Evolutionary conservation across 2,113 vertebrate genomes (phyloP), one percentile per base, ranked within the genome.

Genomic region (Chaenocephalus aceratus): DNA sequence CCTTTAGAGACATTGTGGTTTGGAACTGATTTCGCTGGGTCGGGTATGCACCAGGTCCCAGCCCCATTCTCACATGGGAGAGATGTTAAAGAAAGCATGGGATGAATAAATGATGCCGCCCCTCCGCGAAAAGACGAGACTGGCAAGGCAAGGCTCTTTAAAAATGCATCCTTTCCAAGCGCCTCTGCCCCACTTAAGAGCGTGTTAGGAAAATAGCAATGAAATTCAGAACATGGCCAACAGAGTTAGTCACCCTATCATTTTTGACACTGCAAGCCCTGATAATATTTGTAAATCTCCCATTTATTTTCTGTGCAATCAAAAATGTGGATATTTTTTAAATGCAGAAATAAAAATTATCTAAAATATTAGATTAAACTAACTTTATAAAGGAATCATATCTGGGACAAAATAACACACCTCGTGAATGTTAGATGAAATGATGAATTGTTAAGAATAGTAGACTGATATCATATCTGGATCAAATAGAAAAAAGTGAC

Each of bases 41-140:
- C 62, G 68, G 30, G 3, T 66, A 79, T 49, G 74, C 70, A 8
- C 53, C 30, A 30, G 30, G 30, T 30, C 3, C 59, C 52, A 58
- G 34, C 78, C 73, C 72, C 81, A 16, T 58, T 58, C 61, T 57
- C 88, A 91, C 90, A 86, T 63, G 79, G 85, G 72, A 79, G 74
- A 79, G 76, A 88, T 78, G 91, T 89, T 88, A 80, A 88, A 51
- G 89, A 88, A 92, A 91, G 89, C 86, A 75, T 68, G 80, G 75
- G 75, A 94, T 92, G 80, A 93, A 94, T 94, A 93, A 93, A 95
- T 89, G 74, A 94, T 93, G 88, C 73, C 73, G 51, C 81, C 83
- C 72, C 73, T 71, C 62, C 75, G 60, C 72, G 63, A 72, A 88
- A 89, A 79, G 74, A 90, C 72, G 85, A 86, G 84, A 83, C 83